These are phyloP conservation scores for Sapajus apella DNA, from an alignment of 2,113 vertebrate species.

Conservation along the genomic window DNA sequence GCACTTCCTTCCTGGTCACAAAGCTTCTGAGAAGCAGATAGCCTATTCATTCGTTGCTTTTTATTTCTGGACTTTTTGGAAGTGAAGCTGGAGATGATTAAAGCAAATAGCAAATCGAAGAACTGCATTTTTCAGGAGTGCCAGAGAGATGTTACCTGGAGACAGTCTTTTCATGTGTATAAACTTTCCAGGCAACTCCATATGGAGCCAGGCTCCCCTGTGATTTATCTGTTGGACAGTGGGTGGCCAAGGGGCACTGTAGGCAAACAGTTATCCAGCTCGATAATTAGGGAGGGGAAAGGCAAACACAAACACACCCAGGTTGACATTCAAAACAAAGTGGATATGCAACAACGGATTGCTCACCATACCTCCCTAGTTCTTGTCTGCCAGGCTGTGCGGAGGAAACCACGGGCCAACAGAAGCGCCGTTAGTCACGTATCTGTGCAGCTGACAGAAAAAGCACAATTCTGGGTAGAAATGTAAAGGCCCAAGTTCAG, in stretches of 20 bases:
- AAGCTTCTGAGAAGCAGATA: conserved; percentile 38
- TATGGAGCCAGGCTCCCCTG: conserved; percentile 8
- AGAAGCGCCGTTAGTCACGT: background rate
- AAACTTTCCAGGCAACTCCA: conserved; percentile 27
- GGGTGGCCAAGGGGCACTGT: conserved; percentile 68
- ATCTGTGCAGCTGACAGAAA: background rate
- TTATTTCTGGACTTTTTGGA: conserved; percentile 33
- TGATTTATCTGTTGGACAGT: conserved; percentile 75
- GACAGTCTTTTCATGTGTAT: background rate
- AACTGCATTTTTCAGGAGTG: background rate
- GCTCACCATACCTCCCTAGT: background rate
- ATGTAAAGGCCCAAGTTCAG: background rate
- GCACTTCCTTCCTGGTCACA: background rate
- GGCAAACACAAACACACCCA: conserved; percentile 78
- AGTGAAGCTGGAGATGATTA: conserved; percentile 20
- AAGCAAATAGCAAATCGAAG: conserved; percentile 33
- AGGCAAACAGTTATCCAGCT: conserved; percentile 56
- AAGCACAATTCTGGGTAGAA: background rate
- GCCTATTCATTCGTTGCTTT: background rate
- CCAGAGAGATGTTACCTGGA: conserved; percentile 58
- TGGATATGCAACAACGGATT: conserved; percentile 23
- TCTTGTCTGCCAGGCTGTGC: conserved; percentile 16
- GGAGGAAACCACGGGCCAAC: background rate
- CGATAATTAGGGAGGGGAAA: conserved; percentile 75
- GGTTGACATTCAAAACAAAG: conserved; percentile 79